phyloP scores from a whole-genome alignment of 2,797 vertebrate species.

The Pteropus rufus region DNA sequence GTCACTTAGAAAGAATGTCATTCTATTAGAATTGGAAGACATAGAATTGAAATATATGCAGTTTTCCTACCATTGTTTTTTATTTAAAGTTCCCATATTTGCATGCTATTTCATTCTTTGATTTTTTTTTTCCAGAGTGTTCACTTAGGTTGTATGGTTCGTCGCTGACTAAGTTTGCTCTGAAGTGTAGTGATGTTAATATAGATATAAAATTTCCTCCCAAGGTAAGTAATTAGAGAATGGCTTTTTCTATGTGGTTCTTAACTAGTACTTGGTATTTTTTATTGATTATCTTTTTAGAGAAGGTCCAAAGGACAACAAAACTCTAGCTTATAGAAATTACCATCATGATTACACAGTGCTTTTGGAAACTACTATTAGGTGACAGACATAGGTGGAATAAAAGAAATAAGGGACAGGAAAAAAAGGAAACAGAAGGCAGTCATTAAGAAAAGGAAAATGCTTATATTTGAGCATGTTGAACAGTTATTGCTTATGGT shows the following conservation, averaged over 20 bases:
- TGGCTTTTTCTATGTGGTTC: conserved; percentile 36
- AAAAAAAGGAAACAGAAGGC: not conserved
- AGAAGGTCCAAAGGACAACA: not conserved
- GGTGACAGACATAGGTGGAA: not conserved
- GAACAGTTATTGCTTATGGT: not conserved
- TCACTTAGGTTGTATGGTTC: conserved; percentile 96
- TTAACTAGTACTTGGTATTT: conserved; percentile 38
- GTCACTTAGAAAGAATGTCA: not conserved
- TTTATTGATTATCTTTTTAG: conserved; percentile 47
- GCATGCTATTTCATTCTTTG: conserved; percentile 18
- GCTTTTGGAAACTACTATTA: conserved; percentile 13
- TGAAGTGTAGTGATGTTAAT: conserved; percentile 96
- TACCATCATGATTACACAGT: not conserved
- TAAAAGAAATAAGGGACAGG: not conserved
- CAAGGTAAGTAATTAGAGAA: conserved; percentile 85
- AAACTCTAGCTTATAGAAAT: not conserved
- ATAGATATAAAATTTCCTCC: conserved; percentile 94
- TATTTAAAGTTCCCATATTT: conserved; percentile 23
- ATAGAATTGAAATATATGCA: not conserved
- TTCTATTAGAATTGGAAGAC: conserved; percentile 42
- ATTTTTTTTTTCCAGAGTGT: conserved; percentile 88
- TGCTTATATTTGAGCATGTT: conserved; percentile 1
- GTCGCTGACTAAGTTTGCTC: conserved; percentile 95
- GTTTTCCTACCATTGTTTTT: not conserved
- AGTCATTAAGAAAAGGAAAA: not conserved